Evolutionary conservation across 2,797 vertebrate species (phyloP), one percentile per base, ranked within the genome.

Genomic region (Semaprochilodus insignis): DNA sequence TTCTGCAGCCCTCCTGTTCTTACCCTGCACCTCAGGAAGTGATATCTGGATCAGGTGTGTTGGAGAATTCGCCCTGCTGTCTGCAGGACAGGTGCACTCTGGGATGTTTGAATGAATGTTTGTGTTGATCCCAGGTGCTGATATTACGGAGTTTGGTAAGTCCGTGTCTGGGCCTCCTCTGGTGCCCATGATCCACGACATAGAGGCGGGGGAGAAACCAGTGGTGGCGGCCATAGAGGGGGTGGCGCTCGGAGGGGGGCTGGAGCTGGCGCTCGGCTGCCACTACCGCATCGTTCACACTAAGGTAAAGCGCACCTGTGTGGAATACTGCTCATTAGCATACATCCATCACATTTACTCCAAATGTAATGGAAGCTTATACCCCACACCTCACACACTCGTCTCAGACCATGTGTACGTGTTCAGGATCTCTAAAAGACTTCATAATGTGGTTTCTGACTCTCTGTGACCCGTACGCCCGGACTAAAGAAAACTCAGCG

Each of bases 161-260:
- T 11, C 73, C 0, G 89, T 88, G 70, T 21, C 14, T 0, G 90
- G 91, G 0, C 10, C 10, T 52, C 75, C 65, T 0, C 86, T 95
- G 86, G 83, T 92, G 0, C 76, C 92, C 0, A 0, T 96, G 55
- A 71, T 98, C 73, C 93, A 96, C 3, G 86, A 91, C 34, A 92
- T 99, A 0, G 97, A 98, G 86, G 92, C 91, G n/a, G 88, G 90
- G 0, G 54, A 91, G 85, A 99, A 98, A 90, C 97, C 97, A 0
- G 89, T 97, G 89, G 96, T 99, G 85, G 97, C 97, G 0, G 97
- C 96, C 74, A 97, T 99, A 63, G 96, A 99, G 83, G 96, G 96
- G 0, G 0, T 94, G 1, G 97, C 97, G 55, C 85, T 99, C 0
- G 97, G 97, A 15, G 97, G 98, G 27, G 97, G 96, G 7, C 93